Base-by-base conservation (phyloP, 2,797 vertebrate species). In the Erpetoichthys calabaricus region DNA sequence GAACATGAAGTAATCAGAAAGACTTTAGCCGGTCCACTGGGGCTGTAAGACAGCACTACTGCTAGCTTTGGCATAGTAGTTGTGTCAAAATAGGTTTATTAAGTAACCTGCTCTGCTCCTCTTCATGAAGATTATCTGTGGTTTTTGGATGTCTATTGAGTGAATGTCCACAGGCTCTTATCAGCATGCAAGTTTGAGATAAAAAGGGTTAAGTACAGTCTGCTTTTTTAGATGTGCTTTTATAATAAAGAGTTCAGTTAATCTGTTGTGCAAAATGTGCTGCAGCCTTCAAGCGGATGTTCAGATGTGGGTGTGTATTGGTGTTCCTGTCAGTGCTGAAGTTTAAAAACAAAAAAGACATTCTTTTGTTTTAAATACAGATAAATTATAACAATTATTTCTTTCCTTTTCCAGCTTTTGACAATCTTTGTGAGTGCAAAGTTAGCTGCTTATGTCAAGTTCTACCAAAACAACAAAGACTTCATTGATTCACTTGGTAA, bases 381-480 rank as follows among this genome's bases (percentile, higher is more conserved):
- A 3, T 59, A 4, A 7, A 49, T 49, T 49, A 49, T 47, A 7
- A 4, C 51, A 41, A 6, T 41, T 3, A 25, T 58, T 45, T 63
- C 47, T 65, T 47, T 65, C n/a, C 4, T 72, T 56, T 70, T 68
- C 44, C 73, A 99, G 95, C 87, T 99, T 58, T 81, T 99, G 76
- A 99, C 95, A 60, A 98, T 99, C 81, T 99, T 99, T 76, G 95
- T 99, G 72, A 98, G 91, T 63, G 94, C 85, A 62, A 99, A 96
- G 67, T 85, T 99, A 66, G 86, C 68, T 56, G 85, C 94, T 4
- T 98, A 99, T 59, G 87, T 98, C 63, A 97, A 94, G 73, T 99
- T 98, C 78, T 99, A 98, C 78, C 91, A 97, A 80, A 96, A 79
- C 80, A 97, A 98, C 85, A 99, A 98, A 81, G 96, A 99, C 81